A percentile compares a stretch with the other conserved stretches of the same genome.
Evolutionary conservation across 2,113 vertebrate species (phyloP).

Genomic region (Arothron firmamentum): DNA sequence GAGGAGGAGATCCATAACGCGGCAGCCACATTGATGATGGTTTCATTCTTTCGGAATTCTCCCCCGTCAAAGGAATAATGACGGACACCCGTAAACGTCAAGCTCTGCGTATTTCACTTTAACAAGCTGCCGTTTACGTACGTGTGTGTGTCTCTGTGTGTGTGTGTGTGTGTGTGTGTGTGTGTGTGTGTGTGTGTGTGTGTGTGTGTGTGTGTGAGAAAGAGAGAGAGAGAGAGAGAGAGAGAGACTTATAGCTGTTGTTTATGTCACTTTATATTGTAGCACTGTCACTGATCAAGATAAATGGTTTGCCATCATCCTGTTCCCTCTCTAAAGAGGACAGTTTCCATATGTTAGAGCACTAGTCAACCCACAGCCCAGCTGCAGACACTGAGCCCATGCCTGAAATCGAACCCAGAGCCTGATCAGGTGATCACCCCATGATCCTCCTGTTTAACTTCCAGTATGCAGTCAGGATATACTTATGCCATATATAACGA

Average conservation of each 20-base stretch:
- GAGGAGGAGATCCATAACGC: slow-evolving; percentile 43
- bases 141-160: slow-evolving; percentile 14
- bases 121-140: slow-evolving; percentile 10
- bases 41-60: slow-evolving; percentile 58
- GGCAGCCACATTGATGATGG: slow-evolving; percentile 53
- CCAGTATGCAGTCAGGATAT: too few relatives aligned
- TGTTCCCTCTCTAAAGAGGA: slow-evolving; percentile 44
- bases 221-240: too few relatives aligned
- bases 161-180: slow-evolving; percentile 15
- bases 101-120: slow-evolving; percentile 44
- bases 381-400: background rate
- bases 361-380: slow-evolving; percentile 5
- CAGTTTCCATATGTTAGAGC: slow-evolving; percentile 41
- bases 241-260: slow-evolving; percentile 43
- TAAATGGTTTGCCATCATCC: slow-evolving; percentile 44
- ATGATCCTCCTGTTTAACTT: too few relatives aligned
- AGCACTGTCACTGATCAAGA: slow-evolving; percentile 54
- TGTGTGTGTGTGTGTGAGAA: slow-evolving; percentile 14
- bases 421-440: too few relatives aligned
- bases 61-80: slow-evolving; percentile 55
- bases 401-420: too few relatives aligned
- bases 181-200: slow-evolving; percentile 12
- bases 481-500: too few relatives aligned
- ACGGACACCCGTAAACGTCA: slow-evolving; percentile 57
- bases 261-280: slow-evolving; percentile 47